Conservation (phyloP, 2,888 invertebrate species). For the Polymixis lichenea region DNA sequence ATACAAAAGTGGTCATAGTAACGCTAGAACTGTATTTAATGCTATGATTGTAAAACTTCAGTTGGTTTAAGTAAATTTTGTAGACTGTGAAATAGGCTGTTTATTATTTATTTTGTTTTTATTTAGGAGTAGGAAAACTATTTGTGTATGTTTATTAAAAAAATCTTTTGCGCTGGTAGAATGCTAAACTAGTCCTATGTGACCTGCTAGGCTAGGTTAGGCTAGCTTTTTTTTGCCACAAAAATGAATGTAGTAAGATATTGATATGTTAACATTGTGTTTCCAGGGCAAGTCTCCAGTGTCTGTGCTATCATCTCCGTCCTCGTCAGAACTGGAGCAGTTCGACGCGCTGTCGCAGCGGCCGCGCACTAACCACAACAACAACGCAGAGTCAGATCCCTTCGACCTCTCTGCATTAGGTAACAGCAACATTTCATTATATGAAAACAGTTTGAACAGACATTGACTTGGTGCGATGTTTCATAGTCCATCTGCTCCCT, state of each 20-base stretch:
- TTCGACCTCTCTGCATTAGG: slow-evolving; percentile 93
- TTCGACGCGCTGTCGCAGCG: slow-evolving; percentile 96
- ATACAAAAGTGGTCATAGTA: background rate
- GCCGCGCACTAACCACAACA: slow-evolving; percentile 82
- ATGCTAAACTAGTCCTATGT: background rate
- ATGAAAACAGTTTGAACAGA: no score
- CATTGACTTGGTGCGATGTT: no score
- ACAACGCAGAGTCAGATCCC: slow-evolving; percentile 89
- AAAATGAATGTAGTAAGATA: background rate
- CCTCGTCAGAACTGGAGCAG: slow-evolving; percentile 94
- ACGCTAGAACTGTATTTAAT: background rate
- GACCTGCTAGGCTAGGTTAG: no score
- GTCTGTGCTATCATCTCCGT: slow-evolving; percentile 86
- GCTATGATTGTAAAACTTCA: background rate
- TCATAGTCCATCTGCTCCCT: no score
- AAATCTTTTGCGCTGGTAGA: background rate
- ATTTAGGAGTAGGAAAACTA: background rate
- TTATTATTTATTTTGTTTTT: no score
- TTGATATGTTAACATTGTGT: background rate
- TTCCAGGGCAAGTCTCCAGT: slow-evolving; percentile 82
- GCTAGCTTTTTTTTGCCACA: background rate
- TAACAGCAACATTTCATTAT: slow-evolving; percentile 68
- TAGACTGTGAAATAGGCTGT: background rate
- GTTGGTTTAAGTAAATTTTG: background rate
- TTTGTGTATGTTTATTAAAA: background rate